Evolutionary conservation across 2,113 vertebrate genomes (phyloP), one percentile per base, ranked within the genome.

Genomic region (Misgurnus anguillicaudatus): DNA sequence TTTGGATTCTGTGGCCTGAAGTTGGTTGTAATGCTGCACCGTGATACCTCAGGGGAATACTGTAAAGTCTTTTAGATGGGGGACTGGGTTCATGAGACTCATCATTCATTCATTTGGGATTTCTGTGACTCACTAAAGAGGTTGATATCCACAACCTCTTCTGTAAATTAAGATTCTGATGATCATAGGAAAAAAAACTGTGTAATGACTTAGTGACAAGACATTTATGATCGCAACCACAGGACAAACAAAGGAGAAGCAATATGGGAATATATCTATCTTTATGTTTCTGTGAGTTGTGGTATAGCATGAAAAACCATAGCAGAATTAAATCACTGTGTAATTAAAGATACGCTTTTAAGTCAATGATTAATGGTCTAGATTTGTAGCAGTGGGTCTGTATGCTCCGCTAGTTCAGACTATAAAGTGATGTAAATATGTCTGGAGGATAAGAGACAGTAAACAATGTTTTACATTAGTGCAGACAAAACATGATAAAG

Each of bases 1-100:
- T 89, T 86, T 69, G 72, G 82, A 72, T 80, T 86, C 39, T 31
- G 17, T 24, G 16, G 55, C 81, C 82, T 85, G 4, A 21, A 58
- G 74, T 66, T 38, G 19, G 5, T 42, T 82, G 69, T 39, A 74
- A 31, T 51, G 31, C 53, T 42, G 58, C 75, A 19, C 16, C 84
- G 64, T 76, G 76, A 81, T 57, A 85, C 73, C 77, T 82, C 53
- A 82, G 55, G 73, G 75, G 45, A 13, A 42, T 73, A 60, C 41
- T 48, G 39, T 76, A 83, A 84, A 65, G 85, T 45, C 41, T 41
- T 53, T 45, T 7, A 78, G 67, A 83, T 72, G 63, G 45, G 42
- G 39, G 60, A 38, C 19, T 76, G 64, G 39, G 51, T 64, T 74
- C 64, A 75, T 60, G 78, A 61, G 36, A 76, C 38, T 55, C 42